Evolutionary conservation across 1,140 invertebrate species (phyloP).

Genomic region (Amyelois transitella): DNA sequence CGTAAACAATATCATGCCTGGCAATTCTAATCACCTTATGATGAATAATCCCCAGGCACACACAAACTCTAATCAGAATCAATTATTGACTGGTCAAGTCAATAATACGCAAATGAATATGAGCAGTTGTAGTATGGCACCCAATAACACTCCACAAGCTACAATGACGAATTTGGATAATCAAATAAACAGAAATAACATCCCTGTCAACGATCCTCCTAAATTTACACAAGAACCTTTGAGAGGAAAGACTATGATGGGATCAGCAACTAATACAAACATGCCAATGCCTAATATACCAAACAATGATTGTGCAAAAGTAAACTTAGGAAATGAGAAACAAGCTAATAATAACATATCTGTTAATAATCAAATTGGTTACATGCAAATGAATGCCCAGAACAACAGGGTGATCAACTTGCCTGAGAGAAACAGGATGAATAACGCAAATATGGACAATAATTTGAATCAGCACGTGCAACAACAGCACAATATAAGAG

Average conservation of each 20-base stretch:
- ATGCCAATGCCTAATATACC: constrained; percentile 43
- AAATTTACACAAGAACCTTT: constrained; percentile 55
- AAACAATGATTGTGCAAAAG: constrained; percentile 59
- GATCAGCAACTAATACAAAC: constrained; percentile 35
- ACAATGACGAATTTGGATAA: constrained; percentile 48
- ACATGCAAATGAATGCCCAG: constrained; percentile 66
- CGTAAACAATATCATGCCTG: constrained; percentile 47
- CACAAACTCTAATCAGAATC: constrained; percentile 43
- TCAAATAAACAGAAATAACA: constrained; percentile 48
- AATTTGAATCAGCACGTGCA: constrained; percentile 58
- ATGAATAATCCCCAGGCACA: constrained; percentile 55
- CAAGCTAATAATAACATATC: constrained; percentile 63
- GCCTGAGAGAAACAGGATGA: constrained; percentile 60
- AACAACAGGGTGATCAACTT: constrained; percentile 68
- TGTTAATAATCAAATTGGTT: constrained; percentile 65
- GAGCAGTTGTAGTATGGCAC: constrained; percentile 52
- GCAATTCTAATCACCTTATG: constrained; percentile 58
- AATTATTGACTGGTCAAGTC: constrained; percentile 41
- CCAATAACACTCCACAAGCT: constrained; percentile 42
- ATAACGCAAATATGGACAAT: constrained; percentile 47
- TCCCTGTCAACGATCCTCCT: constrained; percentile 46
- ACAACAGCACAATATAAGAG: constrained; percentile 65
- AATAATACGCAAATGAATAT: constrained; percentile 56
- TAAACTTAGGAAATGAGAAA: constrained; percentile 56
- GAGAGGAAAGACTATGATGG: constrained; percentile 59